phyloP scores from a whole-genome alignment of 2,797 vertebrate species.

The Adrianichthys oophorus region DNA sequence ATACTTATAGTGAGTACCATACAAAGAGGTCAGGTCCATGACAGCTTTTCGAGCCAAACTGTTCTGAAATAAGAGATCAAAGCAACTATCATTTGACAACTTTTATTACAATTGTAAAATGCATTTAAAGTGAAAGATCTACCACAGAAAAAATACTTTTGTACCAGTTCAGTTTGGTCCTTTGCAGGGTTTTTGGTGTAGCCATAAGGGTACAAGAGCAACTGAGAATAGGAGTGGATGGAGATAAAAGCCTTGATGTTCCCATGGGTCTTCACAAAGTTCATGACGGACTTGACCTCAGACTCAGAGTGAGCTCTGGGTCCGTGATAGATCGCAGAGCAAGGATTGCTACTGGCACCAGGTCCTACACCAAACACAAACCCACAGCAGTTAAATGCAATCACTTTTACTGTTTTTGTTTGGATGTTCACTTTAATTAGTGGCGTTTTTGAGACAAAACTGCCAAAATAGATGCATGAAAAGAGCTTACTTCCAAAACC shows the following conservation, averaged over 20 bases:
- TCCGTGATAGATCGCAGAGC: conserved; percentile 85
- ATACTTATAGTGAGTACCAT: conserved; percentile 83
- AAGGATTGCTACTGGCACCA: conserved; percentile 84
- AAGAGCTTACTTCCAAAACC: conserved; percentile 85
- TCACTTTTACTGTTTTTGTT: not conserved
- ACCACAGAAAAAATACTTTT: not conserved
- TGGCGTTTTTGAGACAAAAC: too few relatives aligned
- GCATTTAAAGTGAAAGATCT: not conserved
- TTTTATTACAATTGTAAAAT: not conserved
- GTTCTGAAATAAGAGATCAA: conserved; percentile 68
- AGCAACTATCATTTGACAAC: not conserved
- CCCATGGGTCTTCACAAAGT: conserved; percentile 86
- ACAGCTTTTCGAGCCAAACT: conserved; percentile 78
- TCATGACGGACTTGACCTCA: conserved; percentile 91
- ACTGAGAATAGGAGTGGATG: conserved; percentile 95
- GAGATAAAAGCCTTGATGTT: conserved; percentile 92
- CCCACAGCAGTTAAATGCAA: too few relatives aligned
- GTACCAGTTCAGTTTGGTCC: conserved; percentile 85
- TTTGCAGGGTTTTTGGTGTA: conserved; percentile 70
- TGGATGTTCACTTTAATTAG: not conserved
- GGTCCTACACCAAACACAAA: conserved; percentile 57
- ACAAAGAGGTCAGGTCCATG: conserved; percentile 80
- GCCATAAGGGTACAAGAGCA: conserved; percentile 92
- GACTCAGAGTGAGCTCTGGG: conserved; percentile 84
- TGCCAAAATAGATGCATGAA: not conserved